Percentiles rank a stretch among this genome's conserved stretches.
Conservation (phyloP, 2,888 invertebrate species). For the Cheilosia urbana region DNA sequence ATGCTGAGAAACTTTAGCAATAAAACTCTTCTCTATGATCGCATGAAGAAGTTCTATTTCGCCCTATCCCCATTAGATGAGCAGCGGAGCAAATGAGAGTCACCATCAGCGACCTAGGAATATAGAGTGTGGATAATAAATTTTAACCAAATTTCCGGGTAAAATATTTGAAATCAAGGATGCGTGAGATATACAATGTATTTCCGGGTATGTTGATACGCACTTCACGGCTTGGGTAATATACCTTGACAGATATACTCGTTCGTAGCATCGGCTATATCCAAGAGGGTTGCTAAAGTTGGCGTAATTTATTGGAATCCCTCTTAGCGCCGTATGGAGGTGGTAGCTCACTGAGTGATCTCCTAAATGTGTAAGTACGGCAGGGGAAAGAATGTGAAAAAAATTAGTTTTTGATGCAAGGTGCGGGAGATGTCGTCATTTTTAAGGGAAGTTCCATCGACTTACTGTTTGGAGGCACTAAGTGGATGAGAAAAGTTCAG, state of each 20-base stretch:
- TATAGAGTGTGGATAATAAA: slow-evolving; percentile 63
- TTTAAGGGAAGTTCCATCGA: slow-evolving; percentile 10
- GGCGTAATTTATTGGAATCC: slow-evolving; percentile 64
- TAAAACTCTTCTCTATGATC: slow-evolving; percentile 73
- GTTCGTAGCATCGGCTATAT: slow-evolving; percentile 10
- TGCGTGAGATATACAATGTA: slow-evolving; percentile 62
- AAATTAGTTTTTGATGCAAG: slow-evolving; percentile 52
- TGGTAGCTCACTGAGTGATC: slow-evolving; percentile 44
- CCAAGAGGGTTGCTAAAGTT: slow-evolving; percentile 47
- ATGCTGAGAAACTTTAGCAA: slow-evolving; percentile 65
- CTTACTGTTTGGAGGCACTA: not conserved
- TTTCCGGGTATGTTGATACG: slow-evolving; percentile 40
- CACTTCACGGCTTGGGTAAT: slow-evolving; percentile 32
- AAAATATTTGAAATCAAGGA: slow-evolving; percentile 68
- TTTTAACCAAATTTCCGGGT: slow-evolving; percentile 70
- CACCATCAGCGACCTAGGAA: slow-evolving; percentile 5
- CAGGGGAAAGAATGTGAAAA: slow-evolving; percentile 16
- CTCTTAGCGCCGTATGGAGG: not conserved
- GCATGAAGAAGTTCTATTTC: slow-evolving; percentile 69
- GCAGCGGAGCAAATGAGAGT: slow-evolving; percentile 56
- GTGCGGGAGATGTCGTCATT: slow-evolving; percentile 20
- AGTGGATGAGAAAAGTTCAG: no score
- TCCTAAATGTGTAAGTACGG: slow-evolving; percentile 22
- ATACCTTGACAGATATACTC: slow-evolving; percentile 36
- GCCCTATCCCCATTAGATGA: slow-evolving; percentile 62